Conservation (phyloP, 1,140 invertebrate species). For the Aphelenchoides besseyi region DNA sequence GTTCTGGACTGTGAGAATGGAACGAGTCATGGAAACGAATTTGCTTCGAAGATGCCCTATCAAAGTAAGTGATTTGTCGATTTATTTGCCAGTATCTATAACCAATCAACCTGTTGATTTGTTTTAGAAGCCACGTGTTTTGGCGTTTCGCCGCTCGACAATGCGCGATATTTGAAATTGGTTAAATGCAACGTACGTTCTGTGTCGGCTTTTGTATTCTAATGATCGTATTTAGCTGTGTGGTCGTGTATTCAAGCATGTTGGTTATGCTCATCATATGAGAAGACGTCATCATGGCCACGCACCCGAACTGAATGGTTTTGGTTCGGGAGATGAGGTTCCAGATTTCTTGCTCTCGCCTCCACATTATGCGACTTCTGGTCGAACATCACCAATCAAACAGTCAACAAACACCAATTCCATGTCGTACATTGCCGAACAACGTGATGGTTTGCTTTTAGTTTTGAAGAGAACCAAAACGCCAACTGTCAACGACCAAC, state of each 20-base stretch:
- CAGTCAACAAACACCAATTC: not conserved
- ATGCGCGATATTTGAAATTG: not conserved
- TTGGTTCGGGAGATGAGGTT: slow-evolving; percentile 11
- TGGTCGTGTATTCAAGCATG: not conserved
- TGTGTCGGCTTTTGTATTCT: not conserved
- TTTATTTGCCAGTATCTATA: not conserved
- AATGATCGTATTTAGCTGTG: not conserved
- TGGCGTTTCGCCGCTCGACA: slow-evolving; percentile 13
- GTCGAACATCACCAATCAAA: not conserved
- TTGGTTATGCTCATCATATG: slow-evolving; percentile 20
- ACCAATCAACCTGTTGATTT: not conserved
- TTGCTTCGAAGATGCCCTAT: not conserved
- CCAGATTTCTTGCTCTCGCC: slow-evolving; percentile 20
- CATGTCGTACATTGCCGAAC: slow-evolving; percentile 6
- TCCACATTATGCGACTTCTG: not conserved
- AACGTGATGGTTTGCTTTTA: slow-evolving; percentile 1
- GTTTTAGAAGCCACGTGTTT: slow-evolving; percentile 21
- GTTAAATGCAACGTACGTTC: slow-evolving; percentile 13
- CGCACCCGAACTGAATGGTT: not conserved
- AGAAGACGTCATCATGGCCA: not conserved
- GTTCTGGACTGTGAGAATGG: not conserved
- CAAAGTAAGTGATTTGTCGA: slow-evolving; percentile 7
- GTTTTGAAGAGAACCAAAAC: not conserved
- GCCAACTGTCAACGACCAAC: not conserved
- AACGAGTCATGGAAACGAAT: not conserved